A percentile compares a stretch with the other conserved stretches of the same genome.
Evolutionary conservation across 2,113 vertebrate genomes (phyloP).

Genomic region (Pardalotus punctatus): DNA sequence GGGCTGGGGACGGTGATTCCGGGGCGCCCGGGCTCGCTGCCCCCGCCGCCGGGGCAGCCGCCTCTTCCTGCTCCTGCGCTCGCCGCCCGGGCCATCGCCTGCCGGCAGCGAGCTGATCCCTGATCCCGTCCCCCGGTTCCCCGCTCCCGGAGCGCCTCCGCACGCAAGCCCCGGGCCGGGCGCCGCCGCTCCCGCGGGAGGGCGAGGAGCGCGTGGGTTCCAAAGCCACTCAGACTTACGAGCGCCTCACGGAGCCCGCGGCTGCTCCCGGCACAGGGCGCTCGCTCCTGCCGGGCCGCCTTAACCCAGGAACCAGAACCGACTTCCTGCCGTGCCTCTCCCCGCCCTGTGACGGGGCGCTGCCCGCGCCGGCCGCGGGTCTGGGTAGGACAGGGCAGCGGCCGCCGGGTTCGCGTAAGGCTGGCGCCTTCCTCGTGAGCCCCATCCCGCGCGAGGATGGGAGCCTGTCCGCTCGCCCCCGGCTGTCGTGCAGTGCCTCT

Average conservation of each 20-base stretch:
- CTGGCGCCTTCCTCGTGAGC: not conserved
- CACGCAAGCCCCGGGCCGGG: not conserved
- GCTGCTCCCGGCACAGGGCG: not conserved
- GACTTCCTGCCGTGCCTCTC: constrained; percentile 46
- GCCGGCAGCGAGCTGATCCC: not conserved
- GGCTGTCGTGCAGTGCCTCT: fast-evolving
- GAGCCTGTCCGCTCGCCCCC: no score
- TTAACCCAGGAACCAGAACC: constrained; percentile 57
- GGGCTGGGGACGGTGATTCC: fast-evolving
- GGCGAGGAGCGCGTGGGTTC: not conserved
- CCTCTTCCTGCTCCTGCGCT: not conserved
- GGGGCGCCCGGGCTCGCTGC: not conserved
- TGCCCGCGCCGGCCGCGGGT: not conserved
- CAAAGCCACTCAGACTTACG: constrained; percentile 17
- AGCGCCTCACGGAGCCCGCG: not conserved
- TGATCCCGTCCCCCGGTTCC: not conserved
- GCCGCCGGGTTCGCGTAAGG: no score
- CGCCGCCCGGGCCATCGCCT: not conserved
- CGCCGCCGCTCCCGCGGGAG: not conserved
- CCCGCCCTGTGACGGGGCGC: constrained; percentile 1
- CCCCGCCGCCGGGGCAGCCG: not conserved
- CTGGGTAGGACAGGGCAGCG: not conserved
- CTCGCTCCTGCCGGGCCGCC: not conserved
- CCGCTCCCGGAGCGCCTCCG: not conserved
- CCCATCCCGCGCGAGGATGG: not conserved